phyloP scores from a whole-genome alignment of 1,140 invertebrate species.

The Portunus trituberculatus region DNA sequence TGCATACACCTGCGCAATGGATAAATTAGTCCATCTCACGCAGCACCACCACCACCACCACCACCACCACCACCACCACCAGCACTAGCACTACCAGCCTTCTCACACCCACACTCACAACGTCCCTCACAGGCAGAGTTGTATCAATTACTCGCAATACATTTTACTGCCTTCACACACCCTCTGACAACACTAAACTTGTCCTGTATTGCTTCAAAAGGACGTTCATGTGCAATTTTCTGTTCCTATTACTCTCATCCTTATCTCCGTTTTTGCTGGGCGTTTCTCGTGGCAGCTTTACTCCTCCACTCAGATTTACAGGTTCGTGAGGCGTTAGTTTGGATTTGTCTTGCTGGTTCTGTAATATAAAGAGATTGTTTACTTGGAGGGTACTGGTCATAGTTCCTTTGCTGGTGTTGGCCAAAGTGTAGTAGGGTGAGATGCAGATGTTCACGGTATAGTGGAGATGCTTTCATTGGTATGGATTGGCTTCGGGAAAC shows the following conservation, averaged over 20 bases:
- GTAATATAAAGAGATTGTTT: neutral
- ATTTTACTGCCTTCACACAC: neutral
- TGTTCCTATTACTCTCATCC: neutral
- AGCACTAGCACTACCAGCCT: too few species aligned
- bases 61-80: neutral
- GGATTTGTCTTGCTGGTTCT: neutral
- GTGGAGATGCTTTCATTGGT: neutral
- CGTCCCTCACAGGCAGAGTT: neutral
- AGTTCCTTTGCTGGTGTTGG: neutral
- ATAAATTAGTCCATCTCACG: neutral
- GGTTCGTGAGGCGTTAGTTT: neutral
- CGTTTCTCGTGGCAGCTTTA: conserved; percentile 1
- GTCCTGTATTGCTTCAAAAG: neutral
- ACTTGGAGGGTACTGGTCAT: neutral
- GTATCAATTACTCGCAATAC: too few species aligned
- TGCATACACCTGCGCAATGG: neutral
- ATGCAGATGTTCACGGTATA: neutral
- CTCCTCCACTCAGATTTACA: neutral
- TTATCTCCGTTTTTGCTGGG: neutral
- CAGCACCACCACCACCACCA: neutral
- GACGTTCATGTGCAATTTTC: neutral
- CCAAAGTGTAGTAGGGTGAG: neutral
- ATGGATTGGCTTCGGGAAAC: neutral
- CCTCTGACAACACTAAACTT: neutral
- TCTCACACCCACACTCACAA: neutral